Evolutionary conservation across 2,888 invertebrate species (phyloP), one percentile per base, ranked within the genome.

Genomic region (Caradrina kadenii): DNA sequence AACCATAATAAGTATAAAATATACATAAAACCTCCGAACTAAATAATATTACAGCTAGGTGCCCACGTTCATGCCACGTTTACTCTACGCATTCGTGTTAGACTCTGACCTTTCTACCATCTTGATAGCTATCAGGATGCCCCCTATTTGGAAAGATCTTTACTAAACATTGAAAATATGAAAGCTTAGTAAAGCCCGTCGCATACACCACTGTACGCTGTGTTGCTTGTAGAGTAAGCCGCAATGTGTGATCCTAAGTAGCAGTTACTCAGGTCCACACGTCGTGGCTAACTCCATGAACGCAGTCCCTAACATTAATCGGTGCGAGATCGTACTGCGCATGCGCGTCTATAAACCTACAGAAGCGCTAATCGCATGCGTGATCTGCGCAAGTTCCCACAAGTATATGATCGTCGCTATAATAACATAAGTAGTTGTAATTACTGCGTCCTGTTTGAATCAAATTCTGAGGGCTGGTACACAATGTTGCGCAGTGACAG

Each of bases 381-480:
- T 78, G 75, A 80, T 80, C 78, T 69, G 71, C 26, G 56, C 58
- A 56, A 52, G 64, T 80, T 80, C 77, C 50, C 77, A 80, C 69
- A 22, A 31, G 4, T 6, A 62, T 49, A 68, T 61, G 21, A 79
- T 79, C 35, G 19, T 64, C 15, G 11, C 66, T 67, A 58, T 67
- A 22, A 72, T 48, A 26, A 48, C 61, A 56, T 56, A 58, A 75
- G 26, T 26, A 52, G 54, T 39, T 54, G 45, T 69, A 65, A 75
- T 75, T 48, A 60, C 15, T 35, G 26, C 19, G 15, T 31, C 21
- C 17, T 5, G 22, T 15, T 50, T 4, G 22, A 42, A 63, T 61
- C 0, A 35, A 19, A 35, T 39, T 35, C 6, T 26, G 10, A 55
- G 17, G 31, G 45, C 21, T 61, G 11, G n/a, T 49, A 42, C 1